Conservation (phyloP, 2,888 invertebrate genomes). For the Buathra laborator region DNA sequence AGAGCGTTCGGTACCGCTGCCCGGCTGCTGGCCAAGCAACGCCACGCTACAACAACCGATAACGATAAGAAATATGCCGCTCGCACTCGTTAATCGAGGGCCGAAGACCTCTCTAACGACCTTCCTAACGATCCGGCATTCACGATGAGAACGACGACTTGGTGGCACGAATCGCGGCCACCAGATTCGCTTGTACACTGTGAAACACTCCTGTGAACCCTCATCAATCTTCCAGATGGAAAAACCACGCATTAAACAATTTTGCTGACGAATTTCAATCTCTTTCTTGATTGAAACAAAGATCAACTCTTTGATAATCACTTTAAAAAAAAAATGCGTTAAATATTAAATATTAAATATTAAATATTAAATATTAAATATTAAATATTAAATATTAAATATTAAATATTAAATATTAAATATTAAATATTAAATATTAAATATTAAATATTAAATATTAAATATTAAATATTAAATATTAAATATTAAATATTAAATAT, state of each 20-base stretch:
- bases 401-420: no score
- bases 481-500: no score
- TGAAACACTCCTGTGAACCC: background rate
- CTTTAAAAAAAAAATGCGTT: no score
- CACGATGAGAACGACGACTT: slow-evolving; percentile 48
- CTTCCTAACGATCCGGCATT: slow-evolving; percentile 69
- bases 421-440: background rate
- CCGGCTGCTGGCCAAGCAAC: slow-evolving; percentile 33
- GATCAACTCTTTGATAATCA: no score
- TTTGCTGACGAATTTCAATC: background rate
- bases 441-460: no score
- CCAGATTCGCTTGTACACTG: background rate
- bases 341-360: no score
- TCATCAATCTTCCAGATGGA: slow-evolving; percentile 10
- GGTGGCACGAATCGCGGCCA: slow-evolving; percentile 34
- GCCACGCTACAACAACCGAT: slow-evolving; percentile 43
- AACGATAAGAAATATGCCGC: slow-evolving; percentile 64
- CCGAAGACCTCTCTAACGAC: slow-evolving; percentile 69
- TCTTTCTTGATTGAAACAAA: no score
- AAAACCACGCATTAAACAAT: slow-evolving; percentile 11
- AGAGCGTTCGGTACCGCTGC: slow-evolving; percentile 18
- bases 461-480: no score
- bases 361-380: no score
- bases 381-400: no score
- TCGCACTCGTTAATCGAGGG: slow-evolving; percentile 66